Evolutionary conservation across 2,113 vertebrate genomes (phyloP).

Genomic region (Oryzias woworae): DNA sequence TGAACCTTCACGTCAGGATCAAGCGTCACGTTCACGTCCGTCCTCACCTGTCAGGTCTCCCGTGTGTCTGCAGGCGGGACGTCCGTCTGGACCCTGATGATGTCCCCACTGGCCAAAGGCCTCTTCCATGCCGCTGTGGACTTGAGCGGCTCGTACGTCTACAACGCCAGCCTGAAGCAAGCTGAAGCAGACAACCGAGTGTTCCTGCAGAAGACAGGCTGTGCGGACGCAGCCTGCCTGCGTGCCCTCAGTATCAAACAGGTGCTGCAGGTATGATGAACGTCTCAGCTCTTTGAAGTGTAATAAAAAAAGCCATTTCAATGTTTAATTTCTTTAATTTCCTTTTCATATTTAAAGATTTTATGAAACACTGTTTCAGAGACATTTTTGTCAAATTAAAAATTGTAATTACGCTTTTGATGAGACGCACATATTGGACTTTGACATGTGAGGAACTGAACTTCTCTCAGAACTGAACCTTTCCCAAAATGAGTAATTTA

Average conservation of each 20-base stretch:
- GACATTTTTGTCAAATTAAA: neutral
- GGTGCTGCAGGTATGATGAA: conserved; percentile 71
- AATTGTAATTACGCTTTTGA: neutral
- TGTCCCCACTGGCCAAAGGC: conserved; percentile 74
- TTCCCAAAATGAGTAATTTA: conserved; percentile 13
- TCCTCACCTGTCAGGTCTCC: neutral
- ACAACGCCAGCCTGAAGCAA: conserved; percentile 60
- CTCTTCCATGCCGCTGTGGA: conserved; percentile 79
- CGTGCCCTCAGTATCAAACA: conserved; percentile 48
- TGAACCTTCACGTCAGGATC: too few species aligned
- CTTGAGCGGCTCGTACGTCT: conserved; percentile 76
- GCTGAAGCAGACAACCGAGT: conserved; percentile 75
- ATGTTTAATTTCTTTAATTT: conserved; percentile 5
- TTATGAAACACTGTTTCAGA: conserved; percentile 5
- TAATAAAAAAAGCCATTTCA: neutral
- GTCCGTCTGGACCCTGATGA: conserved; percentile 75
- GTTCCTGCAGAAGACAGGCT: conserved; percentile 73
- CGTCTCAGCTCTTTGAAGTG: neutral
- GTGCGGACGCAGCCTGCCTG: conserved; percentile 69
- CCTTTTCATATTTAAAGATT: conserved; percentile 22
- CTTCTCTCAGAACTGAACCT: conserved; percentile 1
- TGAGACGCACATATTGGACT: neutral
- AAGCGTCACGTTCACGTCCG: neutral
- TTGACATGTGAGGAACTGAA: conserved; percentile 4
- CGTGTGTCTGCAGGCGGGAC: conserved; percentile 66